Percentiles rank a stretch among this genome's conserved stretches.
phyloP scores from a whole-genome alignment of 2,113 vertebrate species.

The Notechis scutatus region DNA sequence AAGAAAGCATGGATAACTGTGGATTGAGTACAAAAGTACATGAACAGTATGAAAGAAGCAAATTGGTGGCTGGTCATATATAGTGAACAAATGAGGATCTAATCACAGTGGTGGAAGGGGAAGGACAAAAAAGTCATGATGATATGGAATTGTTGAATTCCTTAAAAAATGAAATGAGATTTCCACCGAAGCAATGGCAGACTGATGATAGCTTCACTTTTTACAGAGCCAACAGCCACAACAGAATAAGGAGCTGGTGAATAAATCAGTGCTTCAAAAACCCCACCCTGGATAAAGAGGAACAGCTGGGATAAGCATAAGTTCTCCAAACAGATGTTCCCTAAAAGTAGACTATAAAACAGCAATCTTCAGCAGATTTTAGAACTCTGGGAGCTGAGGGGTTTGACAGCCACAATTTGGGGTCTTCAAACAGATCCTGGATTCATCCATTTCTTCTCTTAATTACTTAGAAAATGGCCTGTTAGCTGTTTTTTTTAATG shows the following conservation, averaged over 20 bases:
- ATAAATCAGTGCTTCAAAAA: neutral
- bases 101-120: neutral
- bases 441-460: neutral
- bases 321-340: neutral
- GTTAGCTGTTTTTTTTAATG: neutral
- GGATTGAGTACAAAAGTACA: neutral
- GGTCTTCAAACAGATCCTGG: neutral
- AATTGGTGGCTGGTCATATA: neutral
- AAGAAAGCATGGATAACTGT: neutral
- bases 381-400: neutral
- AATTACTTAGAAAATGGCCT: neutral
- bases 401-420: neutral
- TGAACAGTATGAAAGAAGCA: neutral
- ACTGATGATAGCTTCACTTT: neutral
- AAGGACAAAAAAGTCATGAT: neutral
- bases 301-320: neutral
- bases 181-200: neutral
- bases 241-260: neutral
- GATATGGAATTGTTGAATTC: neutral
- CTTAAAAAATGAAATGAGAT: neutral
- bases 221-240: neutral
- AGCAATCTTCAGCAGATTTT: neutral
- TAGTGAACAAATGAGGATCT: neutral
- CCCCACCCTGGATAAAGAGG: neutral
- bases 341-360: neutral